Evolutionary conservation across 2,113 vertebrate genomes (phyloP).

Genomic region (Eulemur macaco): DNA sequence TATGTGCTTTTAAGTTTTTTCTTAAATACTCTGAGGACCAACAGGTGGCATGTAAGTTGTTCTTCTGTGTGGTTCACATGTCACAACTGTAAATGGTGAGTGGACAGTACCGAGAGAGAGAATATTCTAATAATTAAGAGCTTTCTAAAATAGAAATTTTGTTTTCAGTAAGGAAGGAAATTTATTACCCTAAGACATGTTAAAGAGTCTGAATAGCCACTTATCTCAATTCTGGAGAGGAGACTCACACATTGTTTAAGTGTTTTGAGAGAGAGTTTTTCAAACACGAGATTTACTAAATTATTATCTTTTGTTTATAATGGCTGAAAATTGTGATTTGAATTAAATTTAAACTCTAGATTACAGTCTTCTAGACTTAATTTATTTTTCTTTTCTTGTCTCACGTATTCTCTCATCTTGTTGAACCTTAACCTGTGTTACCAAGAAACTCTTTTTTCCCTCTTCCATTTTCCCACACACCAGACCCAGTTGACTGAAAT

Average conservation of each 20-base stretch:
- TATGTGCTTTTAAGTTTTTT: neutral
- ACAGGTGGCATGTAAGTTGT: neutral
- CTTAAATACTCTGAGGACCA: neutral
- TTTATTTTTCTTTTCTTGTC: neutral
- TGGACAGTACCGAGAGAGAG: neutral
- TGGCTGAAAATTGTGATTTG: neutral
- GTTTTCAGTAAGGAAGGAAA: neutral
- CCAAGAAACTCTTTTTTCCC: neutral
- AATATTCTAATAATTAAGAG: neutral
- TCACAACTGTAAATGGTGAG: neutral
- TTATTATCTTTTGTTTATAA: constrained; percentile 29
- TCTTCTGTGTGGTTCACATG: neutral
- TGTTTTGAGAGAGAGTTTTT: neutral
- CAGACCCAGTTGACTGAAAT: neutral
- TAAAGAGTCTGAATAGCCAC: neutral
- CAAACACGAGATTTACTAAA: neutral
- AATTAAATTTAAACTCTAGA: constrained; percentile 37
- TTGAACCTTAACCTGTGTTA: neutral
- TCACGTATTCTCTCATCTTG: neutral
- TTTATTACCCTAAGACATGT: neutral
- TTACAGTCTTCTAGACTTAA: neutral
- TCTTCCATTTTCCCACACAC: neutral
- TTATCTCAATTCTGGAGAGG: neutral
- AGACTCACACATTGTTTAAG: neutral
- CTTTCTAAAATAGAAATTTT: neutral